These are phyloP conservation scores for Origma solitaria DNA, from an alignment of 2,113 vertebrate species.

Conservation along the genomic window DNA sequence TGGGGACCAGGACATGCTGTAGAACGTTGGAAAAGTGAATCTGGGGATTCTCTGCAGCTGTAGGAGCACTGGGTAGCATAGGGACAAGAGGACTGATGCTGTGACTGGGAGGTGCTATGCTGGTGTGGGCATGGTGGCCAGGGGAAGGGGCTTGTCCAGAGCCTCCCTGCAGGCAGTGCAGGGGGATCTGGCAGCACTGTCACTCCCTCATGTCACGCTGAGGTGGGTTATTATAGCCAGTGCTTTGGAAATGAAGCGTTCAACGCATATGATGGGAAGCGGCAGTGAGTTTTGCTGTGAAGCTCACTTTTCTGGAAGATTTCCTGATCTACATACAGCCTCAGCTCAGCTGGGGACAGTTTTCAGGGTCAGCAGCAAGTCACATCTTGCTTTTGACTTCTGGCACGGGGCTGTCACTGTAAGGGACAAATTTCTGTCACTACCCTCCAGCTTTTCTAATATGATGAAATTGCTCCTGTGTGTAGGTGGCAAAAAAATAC, in stretches of 20 bases:
- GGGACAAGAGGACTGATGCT: background rate
- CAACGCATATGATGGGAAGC: rapidly evolving
- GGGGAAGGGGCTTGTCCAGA: background rate
- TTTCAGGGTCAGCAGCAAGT: background rate
- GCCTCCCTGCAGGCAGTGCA: background rate
- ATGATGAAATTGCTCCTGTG: background rate
- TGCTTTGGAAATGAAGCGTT: background rate
- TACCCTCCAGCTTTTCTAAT: background rate
- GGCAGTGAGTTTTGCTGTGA: background rate
- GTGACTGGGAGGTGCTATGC: background rate
- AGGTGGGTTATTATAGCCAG: background rate
- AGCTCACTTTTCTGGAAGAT: background rate
- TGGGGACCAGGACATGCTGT: rapidly evolving
- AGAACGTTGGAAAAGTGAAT: rapidly evolving
- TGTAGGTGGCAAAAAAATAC: background rate
- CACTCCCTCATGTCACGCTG: background rate
- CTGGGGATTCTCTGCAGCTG: background rate
- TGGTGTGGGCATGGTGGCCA: rapidly evolving
- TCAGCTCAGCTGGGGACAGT: background rate
- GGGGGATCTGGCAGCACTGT: rapidly evolving
- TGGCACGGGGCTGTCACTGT: background rate
- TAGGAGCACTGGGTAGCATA: background rate
- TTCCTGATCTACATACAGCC: rapidly evolving
- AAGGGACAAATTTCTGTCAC: background rate
- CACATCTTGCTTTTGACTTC: background rate